Evolutionary conservation across 1,140 invertebrate species (phyloP).

Genomic region (Drosophila triauraria): DNA sequence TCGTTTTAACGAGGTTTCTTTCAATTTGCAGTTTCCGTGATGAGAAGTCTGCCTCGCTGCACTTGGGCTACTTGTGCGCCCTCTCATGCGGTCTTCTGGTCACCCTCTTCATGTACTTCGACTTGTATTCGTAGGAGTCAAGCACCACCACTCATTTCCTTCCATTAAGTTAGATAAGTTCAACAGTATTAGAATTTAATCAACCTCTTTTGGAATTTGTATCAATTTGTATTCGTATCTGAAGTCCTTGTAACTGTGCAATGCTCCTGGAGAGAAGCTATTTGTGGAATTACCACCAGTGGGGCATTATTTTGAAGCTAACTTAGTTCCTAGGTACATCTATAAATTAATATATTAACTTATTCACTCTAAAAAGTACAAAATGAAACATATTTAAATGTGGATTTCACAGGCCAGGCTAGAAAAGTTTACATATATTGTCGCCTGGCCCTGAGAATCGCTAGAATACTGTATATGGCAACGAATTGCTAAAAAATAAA

Average conservation of each 20-base stretch:
- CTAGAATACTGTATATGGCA: constrained; percentile 1
- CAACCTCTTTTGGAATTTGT: constrained; percentile 23
- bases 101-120: constrained; percentile 56
- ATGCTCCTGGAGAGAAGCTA: constrained; percentile 48
- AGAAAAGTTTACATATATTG: not conserved
- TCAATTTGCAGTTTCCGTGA: constrained; percentile 43
- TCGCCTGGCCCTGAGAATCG: not conserved
- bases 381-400: constrained; percentile 49
- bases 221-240: constrained; percentile 20
- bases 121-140: constrained; percentile 36
- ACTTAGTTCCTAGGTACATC: constrained; percentile 46
- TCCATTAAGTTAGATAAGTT: constrained; percentile 20
- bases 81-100: constrained; percentile 58
- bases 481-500: constrained; percentile 19
- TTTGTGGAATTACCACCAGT: no score
- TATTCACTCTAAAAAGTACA: constrained; percentile 59
- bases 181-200: constrained; percentile 57
- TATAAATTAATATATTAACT: constrained; percentile 8
- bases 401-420: constrained; percentile 1
- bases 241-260: constrained; percentile 56
- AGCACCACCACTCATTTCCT: constrained; percentile 5
- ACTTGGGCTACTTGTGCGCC: constrained; percentile 70
- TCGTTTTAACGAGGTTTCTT: constrained; percentile 10
- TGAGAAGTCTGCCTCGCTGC: constrained; percentile 39
- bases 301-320: constrained; percentile 24